Evolutionary conservation across 2,888 invertebrate genomes (phyloP).

Genomic region (Chrysina gloriosa): DNA sequence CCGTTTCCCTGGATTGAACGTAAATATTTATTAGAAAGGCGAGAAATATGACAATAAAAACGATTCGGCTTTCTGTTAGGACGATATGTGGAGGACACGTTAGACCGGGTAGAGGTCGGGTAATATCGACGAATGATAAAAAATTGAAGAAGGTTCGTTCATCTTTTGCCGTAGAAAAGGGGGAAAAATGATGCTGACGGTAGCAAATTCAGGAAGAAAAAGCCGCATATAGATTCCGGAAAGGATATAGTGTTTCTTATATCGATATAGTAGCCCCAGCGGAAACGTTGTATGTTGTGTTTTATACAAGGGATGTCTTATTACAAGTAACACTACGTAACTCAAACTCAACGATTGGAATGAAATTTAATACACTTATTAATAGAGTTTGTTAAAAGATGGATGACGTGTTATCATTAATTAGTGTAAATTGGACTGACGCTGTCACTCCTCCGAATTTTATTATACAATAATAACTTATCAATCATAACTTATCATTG

Average conservation of each 20-base stretch:
- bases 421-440: too few relatives aligned
- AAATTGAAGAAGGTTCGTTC: constrained; percentile 10
- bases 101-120: neutral
- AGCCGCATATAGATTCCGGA: neutral
- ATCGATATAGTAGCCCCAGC: too few relatives aligned
- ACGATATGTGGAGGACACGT: constrained; percentile 1
- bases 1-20: neutral
- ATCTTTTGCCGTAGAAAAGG: neutral
- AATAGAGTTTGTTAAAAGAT: too few relatives aligned
- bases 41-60: constrained; percentile 36
- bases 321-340: too few relatives aligned
- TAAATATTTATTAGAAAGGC: constrained; percentile 33
- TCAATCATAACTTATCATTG: too few relatives aligned
- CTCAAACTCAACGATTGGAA: too few relatives aligned
- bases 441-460: too few relatives aligned
- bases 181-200: constrained; percentile 6
- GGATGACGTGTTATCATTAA: too few relatives aligned
- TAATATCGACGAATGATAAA: neutral
- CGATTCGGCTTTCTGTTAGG: constrained; percentile 31
- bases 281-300: too few relatives aligned
- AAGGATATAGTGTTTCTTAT: neutral
- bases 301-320: too few relatives aligned
- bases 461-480: too few relatives aligned
- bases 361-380: too few relatives aligned
- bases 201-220: neutral